These are phyloP conservation scores for Halisarca cf. caerulea DNA, from an alignment of 37 sponge, comb jelly and placozoan species.

Conservation along the genomic window DNA sequence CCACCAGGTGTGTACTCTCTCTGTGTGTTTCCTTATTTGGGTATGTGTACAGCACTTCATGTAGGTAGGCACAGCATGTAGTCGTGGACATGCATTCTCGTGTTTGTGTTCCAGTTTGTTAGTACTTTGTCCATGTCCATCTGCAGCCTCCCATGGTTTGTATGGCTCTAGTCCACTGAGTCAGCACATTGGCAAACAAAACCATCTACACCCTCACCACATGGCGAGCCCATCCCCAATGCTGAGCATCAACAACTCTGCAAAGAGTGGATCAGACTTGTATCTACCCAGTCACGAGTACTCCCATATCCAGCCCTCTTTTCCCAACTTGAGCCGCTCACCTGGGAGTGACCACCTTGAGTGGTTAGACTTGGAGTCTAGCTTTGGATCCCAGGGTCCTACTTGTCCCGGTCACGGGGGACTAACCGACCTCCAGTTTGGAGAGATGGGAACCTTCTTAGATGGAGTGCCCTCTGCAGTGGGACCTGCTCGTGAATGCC, in stretches of 20 bases:
- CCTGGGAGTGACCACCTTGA: constrained; percentile 33
- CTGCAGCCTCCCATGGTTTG: not conserved
- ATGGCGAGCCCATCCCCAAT: constrained; percentile 5
- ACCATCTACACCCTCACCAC: no score
- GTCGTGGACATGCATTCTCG: not conserved
- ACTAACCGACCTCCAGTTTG: constrained; percentile 3
- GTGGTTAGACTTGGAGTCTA: constrained; percentile 59
- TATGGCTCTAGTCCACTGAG: no score
- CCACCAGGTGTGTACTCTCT: no score
- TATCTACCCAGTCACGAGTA: constrained; percentile 3
- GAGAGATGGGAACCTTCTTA: not conserved
- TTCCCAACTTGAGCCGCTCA: not conserved
- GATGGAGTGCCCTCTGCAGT: constrained; percentile 2
- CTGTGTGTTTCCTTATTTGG: no score
- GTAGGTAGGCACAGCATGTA: not conserved
- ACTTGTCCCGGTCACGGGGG: not conserved
- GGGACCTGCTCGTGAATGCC: not conserved
- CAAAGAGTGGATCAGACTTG: constrained; percentile 21
- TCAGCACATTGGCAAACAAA: no score
- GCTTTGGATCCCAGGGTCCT: not conserved
- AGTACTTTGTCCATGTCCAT: not conserved
- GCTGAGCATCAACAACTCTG: not conserved
- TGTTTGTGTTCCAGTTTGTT: not conserved
- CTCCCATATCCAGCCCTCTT: not conserved
- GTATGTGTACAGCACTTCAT: not conserved